Conservation (phyloP, 2,888 invertebrate genomes). For the Ypsolopha scabrella region DNA sequence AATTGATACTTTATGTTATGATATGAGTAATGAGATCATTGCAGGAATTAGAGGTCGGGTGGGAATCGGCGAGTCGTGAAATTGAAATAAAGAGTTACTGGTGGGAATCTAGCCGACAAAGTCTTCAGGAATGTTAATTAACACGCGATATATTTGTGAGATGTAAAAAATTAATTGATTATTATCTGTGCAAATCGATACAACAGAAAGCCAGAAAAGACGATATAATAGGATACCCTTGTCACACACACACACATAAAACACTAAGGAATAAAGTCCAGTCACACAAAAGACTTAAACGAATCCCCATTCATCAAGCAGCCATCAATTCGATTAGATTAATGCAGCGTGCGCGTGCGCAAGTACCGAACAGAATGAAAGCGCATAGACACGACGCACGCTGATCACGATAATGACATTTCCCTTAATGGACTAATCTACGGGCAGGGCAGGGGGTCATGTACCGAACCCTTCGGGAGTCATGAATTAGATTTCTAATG, state of each 20-base stretch:
- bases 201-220: no score
- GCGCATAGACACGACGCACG: conserved; percentile 9
- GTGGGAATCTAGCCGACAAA: no score
- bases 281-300: conserved; percentile 14
- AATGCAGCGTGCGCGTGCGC: conserved; percentile 25
- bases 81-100: conserved; percentile 21
- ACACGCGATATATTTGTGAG: no score
- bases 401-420: conserved; percentile 27
- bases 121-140: no score
- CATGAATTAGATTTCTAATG: conserved; percentile 14
- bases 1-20: not conserved
- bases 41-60: not conserved
- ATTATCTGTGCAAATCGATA: no score
- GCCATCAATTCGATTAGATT: conserved; percentile 3
- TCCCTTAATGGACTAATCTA: conserved; percentile 29
- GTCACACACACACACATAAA: no score
- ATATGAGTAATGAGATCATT: not conserved
- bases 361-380: conserved; percentile 14
- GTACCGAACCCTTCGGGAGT: conserved; percentile 18
- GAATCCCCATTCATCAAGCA: conserved; percentile 39
- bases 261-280: no score
- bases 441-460: conserved; percentile 18
- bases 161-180: no score
- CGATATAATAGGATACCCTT: no score
- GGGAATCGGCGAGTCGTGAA: not conserved